Evolutionary conservation across 2,888 invertebrate species (phyloP).

Genomic region (Bruchidius siliquastri): DNA sequence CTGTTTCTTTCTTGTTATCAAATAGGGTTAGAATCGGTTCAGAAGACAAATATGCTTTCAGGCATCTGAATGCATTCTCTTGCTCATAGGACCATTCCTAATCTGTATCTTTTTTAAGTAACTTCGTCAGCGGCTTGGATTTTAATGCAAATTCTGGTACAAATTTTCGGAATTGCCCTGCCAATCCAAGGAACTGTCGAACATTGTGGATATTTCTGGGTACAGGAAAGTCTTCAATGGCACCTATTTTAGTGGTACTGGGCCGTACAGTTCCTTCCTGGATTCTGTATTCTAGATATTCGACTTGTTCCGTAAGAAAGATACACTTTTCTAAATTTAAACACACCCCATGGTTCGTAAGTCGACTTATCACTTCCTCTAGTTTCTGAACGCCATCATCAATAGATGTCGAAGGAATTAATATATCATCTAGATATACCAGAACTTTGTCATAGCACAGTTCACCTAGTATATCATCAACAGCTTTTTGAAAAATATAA

Average conservation of each 20-base stretch:
- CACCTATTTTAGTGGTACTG: slow-evolving; percentile 3
- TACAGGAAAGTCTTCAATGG: slow-evolving; percentile 7
- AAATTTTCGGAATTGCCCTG: slow-evolving; percentile 10
- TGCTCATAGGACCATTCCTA: slow-evolving; percentile 14
- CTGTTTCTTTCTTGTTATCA: slow-evolving; percentile 10
- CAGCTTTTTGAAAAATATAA: slow-evolving; percentile 1
- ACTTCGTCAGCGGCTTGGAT: slow-evolving; percentile 4
- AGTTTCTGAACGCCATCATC: slow-evolving; percentile 8
- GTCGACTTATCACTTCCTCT: slow-evolving; percentile 1
- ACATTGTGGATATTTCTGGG: slow-evolving; percentile 9
- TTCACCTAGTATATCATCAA: not conserved
- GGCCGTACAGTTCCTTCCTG: slow-evolving; percentile 4
- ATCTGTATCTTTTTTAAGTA: slow-evolving; percentile 6
- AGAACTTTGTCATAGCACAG: not conserved
- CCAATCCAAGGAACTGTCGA: slow-evolving; percentile 10
- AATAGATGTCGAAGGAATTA: slow-evolving; percentile 10
- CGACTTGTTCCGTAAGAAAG: slow-evolving; percentile 3
- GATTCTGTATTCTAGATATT: slow-evolving; percentile 10
- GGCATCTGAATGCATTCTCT: slow-evolving; percentile 5
- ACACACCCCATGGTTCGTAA: slow-evolving; percentile 7
- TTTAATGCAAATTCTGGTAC: slow-evolving; percentile 8
- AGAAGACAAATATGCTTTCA: slow-evolving; percentile 1
- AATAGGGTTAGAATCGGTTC: slow-evolving; percentile 16
- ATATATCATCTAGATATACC: slow-evolving; percentile 13
- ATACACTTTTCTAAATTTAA: slow-evolving; percentile 11